Percentiles rank a stretch among this genome's conserved stretches.
phyloP scores from a whole-genome alignment of 2,888 invertebrate species.

The Andrena haemorrhoa region DNA sequence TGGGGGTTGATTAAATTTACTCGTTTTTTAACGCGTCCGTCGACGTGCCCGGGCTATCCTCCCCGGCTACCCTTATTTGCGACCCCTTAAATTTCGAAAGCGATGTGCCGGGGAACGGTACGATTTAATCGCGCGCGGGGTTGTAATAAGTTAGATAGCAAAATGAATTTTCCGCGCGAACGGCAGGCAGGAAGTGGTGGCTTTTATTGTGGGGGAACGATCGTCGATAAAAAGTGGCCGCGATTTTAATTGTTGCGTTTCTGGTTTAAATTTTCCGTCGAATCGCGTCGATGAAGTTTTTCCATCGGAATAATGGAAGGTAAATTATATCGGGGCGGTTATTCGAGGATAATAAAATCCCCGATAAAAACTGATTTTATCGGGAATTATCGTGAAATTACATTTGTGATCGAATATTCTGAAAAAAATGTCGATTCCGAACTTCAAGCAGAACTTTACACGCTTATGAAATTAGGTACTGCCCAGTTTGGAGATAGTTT shows the following conservation, averaged over 20 bases:
- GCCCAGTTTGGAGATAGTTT: too few relatives aligned
- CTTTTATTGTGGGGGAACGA: slow-evolving; percentile 35
- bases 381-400: slow-evolving; percentile 20
- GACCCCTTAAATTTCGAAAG: slow-evolving; percentile 14
- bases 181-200: neutral
- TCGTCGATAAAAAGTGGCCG: slow-evolving; percentile 34
- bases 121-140: neutral
- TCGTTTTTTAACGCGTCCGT: slow-evolving; percentile 12
- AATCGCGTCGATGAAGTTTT: slow-evolving; percentile 38
- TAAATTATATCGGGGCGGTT: slow-evolving; percentile 36
- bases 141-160: slow-evolving; percentile 25
- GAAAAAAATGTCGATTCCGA: neutral
- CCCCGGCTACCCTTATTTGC: slow-evolving; percentile 26
- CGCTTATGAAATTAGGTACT: too few relatives aligned
- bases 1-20: slow-evolving; percentile 38
- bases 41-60: slow-evolving; percentile 32
- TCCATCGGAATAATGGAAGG: slow-evolving; percentile 39
- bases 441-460: too few relatives aligned
- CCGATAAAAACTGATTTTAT: slow-evolving; percentile 32
- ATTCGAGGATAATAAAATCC: slow-evolving; percentile 13
- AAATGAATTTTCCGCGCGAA: slow-evolving; percentile 14
- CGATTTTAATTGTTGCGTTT: slow-evolving; percentile 25
- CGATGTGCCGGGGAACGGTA: neutral
- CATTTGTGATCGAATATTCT: neutral
- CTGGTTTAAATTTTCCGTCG: slow-evolving; percentile 21